Conservation (phyloP, 2,797 vertebrate species). For the Taeniopygia guttata region DNA sequence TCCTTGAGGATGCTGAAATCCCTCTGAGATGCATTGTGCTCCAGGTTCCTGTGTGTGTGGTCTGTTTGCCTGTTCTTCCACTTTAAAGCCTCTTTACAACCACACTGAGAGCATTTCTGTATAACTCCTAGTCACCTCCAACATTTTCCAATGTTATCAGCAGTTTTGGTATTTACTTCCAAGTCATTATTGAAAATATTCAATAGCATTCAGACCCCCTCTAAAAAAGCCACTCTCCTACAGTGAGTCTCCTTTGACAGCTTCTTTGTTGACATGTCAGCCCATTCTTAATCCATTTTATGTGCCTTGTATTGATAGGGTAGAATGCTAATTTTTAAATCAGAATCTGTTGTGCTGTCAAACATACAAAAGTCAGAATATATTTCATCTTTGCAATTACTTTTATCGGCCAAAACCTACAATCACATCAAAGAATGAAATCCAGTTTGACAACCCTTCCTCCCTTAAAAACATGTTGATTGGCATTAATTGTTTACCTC, state of each 20-base stretch:
- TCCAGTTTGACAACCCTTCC: constrained; percentile 16
- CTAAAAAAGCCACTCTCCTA: background rate
- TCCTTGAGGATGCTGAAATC: background rate
- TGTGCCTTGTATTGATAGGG: constrained; percentile 30
- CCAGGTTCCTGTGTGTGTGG: background rate
- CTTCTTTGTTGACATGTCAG: constrained; percentile 42
- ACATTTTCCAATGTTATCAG: background rate
- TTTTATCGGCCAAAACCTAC: constrained; percentile 42
- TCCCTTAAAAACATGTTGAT: constrained; percentile 31
- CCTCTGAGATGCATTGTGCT: background rate
- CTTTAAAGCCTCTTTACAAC: background rate
- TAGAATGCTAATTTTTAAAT: constrained; percentile 54
- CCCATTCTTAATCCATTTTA: constrained; percentile 9
- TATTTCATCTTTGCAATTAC: constrained; percentile 37
- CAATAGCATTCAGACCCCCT: background rate
- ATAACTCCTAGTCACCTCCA: background rate
- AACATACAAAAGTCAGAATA: constrained; percentile 11
- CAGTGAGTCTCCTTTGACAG: constrained; percentile 27
- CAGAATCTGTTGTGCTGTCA: constrained; percentile 25
- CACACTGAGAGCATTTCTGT: background rate
- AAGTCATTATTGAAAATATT: constrained; percentile 7
- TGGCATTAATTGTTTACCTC: constrained; percentile 47
- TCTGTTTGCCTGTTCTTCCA: background rate
- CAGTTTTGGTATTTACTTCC: constrained; percentile 34
- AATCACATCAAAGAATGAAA: constrained; percentile 36